Evolutionary conservation across 2,797 vertebrate species (phyloP), one percentile per base, ranked within the genome.

Genomic region (Sebastes trivittatus): DNA sequence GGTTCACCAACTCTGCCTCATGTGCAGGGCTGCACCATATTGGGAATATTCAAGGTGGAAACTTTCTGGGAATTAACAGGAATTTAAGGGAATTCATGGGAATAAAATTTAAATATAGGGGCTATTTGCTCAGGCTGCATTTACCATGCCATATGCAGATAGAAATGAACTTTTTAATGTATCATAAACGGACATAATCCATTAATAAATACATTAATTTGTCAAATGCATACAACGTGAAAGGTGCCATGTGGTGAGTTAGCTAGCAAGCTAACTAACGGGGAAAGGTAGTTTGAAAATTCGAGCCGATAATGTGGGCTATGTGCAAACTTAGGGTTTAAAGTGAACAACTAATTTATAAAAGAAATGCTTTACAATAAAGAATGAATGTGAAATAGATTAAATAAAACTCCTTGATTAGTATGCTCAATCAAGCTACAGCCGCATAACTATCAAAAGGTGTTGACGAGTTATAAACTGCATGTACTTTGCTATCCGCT

Each of bases 1-100:
- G 25, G 55, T 54, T 77, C 58, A 65, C 36, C 23, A n/a, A 59
- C 66, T 77, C 32, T 16, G 5, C 30, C 71, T 76, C 67, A 27
- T 52, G 75, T 4, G 61, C 63, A 10, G 22, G 22, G 22, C 2
- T 38, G 52, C 52, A n/a, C n/a, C 9, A 22, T n/a, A 5, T 2
- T 22, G n/a, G 52, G n/a, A 54, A 54, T 54, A 54, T 54, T 54
- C n/a, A 54, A 54, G 46, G 52, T 54, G 52, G n/a, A 54, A 22
- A 54, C 9, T 54, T 52, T 52, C 0, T 52, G 46, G 46, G 18
- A 52, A 52, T 52, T 52, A 52, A 52, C 42, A 46, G 42, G 42
- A 52, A 20, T 52, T n/a, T 52, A 52, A 2, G 52, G 20, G n/a
- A 54, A 54, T 54, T 22, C 0, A 54, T 54, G n/a, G 20, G 0